These are phyloP conservation scores for Acanthis flammea DNA, from an alignment of 2,797 vertebrate species.

Conservation along the genomic window DNA sequence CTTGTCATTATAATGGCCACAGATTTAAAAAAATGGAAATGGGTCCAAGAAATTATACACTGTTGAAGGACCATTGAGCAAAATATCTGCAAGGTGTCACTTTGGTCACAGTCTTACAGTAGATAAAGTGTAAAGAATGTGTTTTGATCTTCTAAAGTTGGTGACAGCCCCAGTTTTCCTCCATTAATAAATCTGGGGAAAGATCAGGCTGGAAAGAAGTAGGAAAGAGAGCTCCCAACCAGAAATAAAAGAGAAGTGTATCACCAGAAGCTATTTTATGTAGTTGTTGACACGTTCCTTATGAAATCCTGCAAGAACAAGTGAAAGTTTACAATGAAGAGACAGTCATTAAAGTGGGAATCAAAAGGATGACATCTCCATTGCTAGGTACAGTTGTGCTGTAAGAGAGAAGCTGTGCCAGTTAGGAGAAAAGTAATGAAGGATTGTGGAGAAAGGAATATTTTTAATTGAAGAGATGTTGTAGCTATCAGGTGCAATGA, in stretches of 20 bases:
- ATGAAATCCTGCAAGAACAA: neutral
- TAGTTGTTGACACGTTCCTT: neutral
- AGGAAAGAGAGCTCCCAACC: neutral
- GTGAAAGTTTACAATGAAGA: neutral
- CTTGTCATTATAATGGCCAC: neutral
- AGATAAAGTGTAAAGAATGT: neutral
- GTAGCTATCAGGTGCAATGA: slow-evolving; percentile 11
- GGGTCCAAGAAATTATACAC: neutral
- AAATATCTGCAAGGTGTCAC: neutral
- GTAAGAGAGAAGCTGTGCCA: neutral
- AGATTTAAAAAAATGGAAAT: neutral
- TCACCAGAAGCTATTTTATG: neutral
- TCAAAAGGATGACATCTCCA: neutral
- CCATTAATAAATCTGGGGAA: neutral
- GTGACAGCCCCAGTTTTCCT: neutral
- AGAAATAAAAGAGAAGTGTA: neutral
- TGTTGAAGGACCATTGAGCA: neutral
- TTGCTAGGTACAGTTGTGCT: neutral
- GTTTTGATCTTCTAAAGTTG: neutral
- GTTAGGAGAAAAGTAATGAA: neutral
- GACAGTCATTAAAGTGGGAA: neutral
- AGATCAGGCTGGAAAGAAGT: neutral
- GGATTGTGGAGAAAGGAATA: neutral
- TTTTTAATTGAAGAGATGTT: slow-evolving; percentile 5
- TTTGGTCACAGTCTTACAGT: neutral